Evolutionary conservation across 2,888 invertebrate genomes (phyloP).

Genomic region (Deilephila elpenor): DNA sequence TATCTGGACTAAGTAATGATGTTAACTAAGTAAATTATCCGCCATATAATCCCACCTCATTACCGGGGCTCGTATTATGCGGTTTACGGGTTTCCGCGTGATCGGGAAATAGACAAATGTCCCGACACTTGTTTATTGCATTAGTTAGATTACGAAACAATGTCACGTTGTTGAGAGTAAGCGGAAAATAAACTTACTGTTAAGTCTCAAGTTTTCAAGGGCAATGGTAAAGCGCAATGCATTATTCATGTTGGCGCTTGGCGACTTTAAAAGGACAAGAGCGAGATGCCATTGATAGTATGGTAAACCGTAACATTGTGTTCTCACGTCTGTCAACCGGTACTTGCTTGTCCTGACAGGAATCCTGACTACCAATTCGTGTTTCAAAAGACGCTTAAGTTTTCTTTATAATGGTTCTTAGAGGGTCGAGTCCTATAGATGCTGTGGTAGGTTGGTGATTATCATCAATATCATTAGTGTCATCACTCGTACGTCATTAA

Average conservation of each 20-base stretch:
- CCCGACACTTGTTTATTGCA: conserved; percentile 23
- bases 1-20: neutral
- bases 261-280: conserved; percentile 9
- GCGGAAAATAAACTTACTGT: conserved; percentile 18
- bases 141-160: conserved; percentile 19
- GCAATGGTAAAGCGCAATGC: conserved; percentile 15
- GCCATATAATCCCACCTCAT: conserved; percentile 19
- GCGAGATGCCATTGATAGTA: conserved; percentile 12
- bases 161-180: conserved; percentile 13
- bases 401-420: neutral
- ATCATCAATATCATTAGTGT: too few relatives aligned
- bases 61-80: conserved; percentile 22
- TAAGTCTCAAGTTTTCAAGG: conserved; percentile 24
- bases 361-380: neutral
- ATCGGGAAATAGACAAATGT: conserved; percentile 20
- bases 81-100: conserved; percentile 27
- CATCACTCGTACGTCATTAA: too few relatives aligned
- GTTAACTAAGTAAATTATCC: conserved; percentile 16
- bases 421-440: neutral
- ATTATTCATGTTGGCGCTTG: conserved; percentile 21
- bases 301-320: conserved; percentile 18
- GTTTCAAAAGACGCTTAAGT: neutral
- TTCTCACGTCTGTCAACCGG: conserved; percentile 19
- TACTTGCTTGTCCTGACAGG: neutral
- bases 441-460: neutral